Percentiles rank a stretch among this genome's conserved stretches.
phyloP scores from a whole-genome alignment of 2,797 vertebrate species.

The Columba guinea region DNA sequence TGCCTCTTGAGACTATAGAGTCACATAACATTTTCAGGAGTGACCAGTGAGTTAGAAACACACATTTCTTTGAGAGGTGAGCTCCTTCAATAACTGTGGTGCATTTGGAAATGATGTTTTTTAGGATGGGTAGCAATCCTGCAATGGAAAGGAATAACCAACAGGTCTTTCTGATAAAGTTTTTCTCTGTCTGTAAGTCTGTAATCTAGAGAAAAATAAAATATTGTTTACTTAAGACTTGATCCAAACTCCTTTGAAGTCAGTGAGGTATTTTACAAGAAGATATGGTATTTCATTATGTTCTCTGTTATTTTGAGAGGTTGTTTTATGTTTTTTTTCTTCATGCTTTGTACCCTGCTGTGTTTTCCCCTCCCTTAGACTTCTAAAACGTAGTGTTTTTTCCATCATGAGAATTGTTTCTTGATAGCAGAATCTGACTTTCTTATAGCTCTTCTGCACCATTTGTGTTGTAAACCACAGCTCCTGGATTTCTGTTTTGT shows the following conservation, averaged over 20 bases:
- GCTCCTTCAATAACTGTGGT: neutral
- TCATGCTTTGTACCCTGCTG: neutral
- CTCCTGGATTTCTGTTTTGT: neutral
- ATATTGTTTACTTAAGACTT: neutral
- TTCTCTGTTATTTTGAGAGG: neutral
- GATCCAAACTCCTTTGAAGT: neutral
- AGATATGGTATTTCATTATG: neutral
- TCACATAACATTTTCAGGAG: neutral
- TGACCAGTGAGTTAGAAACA: neutral
- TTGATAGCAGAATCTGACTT: neutral
- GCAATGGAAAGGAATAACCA: neutral
- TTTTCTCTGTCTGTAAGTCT: neutral
- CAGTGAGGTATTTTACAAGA: neutral
- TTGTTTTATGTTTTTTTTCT: neutral
- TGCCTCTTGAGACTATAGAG: neutral
- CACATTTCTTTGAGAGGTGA: neutral
- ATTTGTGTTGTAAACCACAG: neutral
- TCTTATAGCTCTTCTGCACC: neutral
- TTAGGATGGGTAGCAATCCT: neutral
- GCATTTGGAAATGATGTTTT: neutral
- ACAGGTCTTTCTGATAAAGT: neutral
- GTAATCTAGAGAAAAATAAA: neutral
- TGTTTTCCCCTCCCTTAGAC: neutral
- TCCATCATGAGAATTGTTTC: neutral
- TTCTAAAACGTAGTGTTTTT: neutral